Evolutionary conservation across 2,113 vertebrate genomes (phyloP), one percentile per base, ranked within the genome.

Genomic region (Machaerirhynchus nigripectus): DNA sequence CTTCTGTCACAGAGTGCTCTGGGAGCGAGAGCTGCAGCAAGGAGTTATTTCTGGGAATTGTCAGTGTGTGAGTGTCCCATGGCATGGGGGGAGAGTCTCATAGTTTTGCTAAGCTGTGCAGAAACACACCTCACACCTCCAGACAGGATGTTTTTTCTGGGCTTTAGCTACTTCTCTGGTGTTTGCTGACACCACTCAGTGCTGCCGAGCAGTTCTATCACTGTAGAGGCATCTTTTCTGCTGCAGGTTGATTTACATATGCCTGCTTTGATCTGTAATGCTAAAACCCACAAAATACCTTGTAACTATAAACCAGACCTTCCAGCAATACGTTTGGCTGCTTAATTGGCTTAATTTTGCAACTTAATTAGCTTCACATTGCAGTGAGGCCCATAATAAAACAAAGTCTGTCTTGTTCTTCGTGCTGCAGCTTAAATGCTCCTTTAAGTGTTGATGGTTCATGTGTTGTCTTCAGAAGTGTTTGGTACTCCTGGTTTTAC

Each of bases 291-390:
- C 96, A 89, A 17, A 84, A 63, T 59, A n/a, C 68, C 52, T 81
- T 59, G 23, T 55, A 81, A 55, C 64, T 70, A 3, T 67, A 92
- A 95, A 95, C 50, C n/a, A 60, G 28, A 69, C 93, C 96, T 94
- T 87, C 87, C 84, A 64, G 94, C 56, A 0, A 56, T 75, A 63
- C 10, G 19, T 84, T 91, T 89, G 60, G 15, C 94, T 79, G 46
- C 44, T 71, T 94, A 87, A 92, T 95, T 90, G 26, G 15, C 60
- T 39, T 80, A 33, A 86, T 79, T 95, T 77, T 92, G 71, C 71
- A 74, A 33, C 9, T 77, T 86, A 90, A 92, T 95, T 92, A 55
- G 35, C 73, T 90, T 44, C 46, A n/a, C 5, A 10, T 86, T 80
- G 53, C 59, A n/a, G 50, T 7, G 19, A 61, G 79, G 52, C 50